Percentiles rank a stretch among this genome's conserved stretches.
Conservation (phyloP, 2,888 invertebrate species). For the Drosophila flavopinicola region DNA sequence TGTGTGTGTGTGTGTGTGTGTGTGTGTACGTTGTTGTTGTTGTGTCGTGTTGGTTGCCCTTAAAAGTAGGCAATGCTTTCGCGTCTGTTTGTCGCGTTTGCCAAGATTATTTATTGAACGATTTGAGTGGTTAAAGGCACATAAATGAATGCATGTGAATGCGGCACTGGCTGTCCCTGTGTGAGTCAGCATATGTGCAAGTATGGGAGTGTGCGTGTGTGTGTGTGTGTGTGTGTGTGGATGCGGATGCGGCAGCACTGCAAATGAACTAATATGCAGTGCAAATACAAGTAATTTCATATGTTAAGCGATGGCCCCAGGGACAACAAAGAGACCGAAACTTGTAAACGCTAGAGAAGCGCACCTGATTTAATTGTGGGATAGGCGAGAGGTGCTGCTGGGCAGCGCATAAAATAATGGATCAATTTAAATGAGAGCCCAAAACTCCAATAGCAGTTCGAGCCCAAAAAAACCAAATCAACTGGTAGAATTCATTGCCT, state of each 20-base stretch:
- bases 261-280: constrained; percentile 35
- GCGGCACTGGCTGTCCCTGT: constrained; percentile 7
- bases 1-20: no score
- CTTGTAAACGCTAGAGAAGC: background rate
- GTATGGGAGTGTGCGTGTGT: background rate
- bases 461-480: constrained; percentile 31
- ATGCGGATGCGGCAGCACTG: constrained; percentile 20
- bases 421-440: constrained; percentile 24
- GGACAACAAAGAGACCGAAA: background rate
- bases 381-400: background rate
- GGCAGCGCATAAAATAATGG: constrained; percentile 2
- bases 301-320: background rate
- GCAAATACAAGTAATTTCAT: constrained; percentile 27
- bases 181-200: background rate
- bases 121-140: constrained; percentile 53
- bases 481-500: constrained; percentile 44
- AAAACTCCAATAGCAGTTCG: constrained; percentile 20
- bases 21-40: constrained; percentile 5
- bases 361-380: no score
- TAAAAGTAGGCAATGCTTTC: constrained; percentile 62
- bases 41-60: constrained; percentile 14
- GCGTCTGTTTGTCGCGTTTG: constrained; percentile 48
- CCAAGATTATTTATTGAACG: constrained; percentile 69
- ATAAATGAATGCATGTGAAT: constrained; percentile 43
- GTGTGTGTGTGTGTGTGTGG: constrained; percentile 6